Evolutionary conservation across 2,888 invertebrate genomes (phyloP), one percentile per base, ranked within the genome.

Genomic region (Serripes groenlandicus): DNA sequence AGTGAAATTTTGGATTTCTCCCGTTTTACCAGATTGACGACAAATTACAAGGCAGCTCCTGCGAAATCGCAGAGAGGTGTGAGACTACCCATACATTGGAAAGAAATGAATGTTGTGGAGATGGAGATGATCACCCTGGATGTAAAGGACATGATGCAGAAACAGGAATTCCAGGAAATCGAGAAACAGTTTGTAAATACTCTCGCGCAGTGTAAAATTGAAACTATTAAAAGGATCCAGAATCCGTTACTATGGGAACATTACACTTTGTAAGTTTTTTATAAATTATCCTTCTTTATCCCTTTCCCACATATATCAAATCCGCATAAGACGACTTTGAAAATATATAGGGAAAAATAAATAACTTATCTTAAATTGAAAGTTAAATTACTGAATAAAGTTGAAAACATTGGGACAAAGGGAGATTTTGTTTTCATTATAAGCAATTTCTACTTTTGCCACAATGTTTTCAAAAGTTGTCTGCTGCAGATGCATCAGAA

Each of bases 181-280:
- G 76, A 49, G 11, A 86, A 81, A 69, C 64, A 78, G 11, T 86
- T 86, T 28, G 21, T 30, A 9, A 71, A 42, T 9, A 34, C 83
- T 2, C 34, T 86, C 15, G 15, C 68, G 2, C 49, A 78, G 9
- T 54, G 54, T 54, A 69, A 78, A 23, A 79, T 86, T 1, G 73
- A 71, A 4, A 60, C 42, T 15, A 75, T 86, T 0, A 83, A 79
- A 30, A 70, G 86, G 3, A 74, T 86, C 5, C 86, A 86, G 75
- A 86, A 86, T 75, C 60, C 81, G 1, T 37, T 83, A 5, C 77
- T 86, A 21, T 86, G 86, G 86, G 83, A 86, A 54, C 83, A 83
- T 35, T 86, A 83, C 23, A 77, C 78, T n/a, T 73, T 86, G 86
- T 83, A 75, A 81, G 83, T 66, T 5, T 15, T 49, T 49, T n/a